phyloP scores from a whole-genome alignment of 2,113 vertebrate genomes.

The Cervus canadensis region DNA sequence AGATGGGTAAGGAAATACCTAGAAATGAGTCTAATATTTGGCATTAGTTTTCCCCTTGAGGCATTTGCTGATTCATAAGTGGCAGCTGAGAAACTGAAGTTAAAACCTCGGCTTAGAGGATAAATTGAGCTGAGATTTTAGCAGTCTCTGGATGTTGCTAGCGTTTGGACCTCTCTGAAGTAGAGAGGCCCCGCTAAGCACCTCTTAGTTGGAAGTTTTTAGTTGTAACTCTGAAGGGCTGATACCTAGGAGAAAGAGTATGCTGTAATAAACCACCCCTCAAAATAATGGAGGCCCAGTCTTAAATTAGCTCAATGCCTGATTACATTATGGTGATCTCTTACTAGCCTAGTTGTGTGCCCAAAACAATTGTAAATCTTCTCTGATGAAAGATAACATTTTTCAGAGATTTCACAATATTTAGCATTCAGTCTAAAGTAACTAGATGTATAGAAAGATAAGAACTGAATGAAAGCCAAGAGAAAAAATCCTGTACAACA shows the following conservation, averaged over 20 bases:
- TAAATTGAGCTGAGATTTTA: neutral
- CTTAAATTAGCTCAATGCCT: neutral
- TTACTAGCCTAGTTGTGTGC: neutral
- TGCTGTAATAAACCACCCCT: neutral
- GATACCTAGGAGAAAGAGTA: neutral
- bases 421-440: slow-evolving; percentile 33
- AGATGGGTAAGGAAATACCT: neutral
- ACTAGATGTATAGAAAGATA: neutral
- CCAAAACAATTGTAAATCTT: slow-evolving; percentile 8
- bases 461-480: slow-evolving; percentile 1
- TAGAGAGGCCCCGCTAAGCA: neutral
- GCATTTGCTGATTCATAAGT: neutral
- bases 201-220: neutral
- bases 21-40: slow-evolving; percentile 24
- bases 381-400: neutral
- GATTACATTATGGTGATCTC: neutral
- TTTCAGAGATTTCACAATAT: neutral
- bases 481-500: neutral
- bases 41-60: neutral
- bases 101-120: neutral
- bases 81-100: slow-evolving; percentile 8
- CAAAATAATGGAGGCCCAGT: neutral
- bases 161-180: neutral
- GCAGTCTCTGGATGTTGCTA: neutral
- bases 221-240: neutral